These are phyloP conservation scores for Gila robusta DNA, from an alignment of 2,797 vertebrate species.

Conservation along the genomic window DNA sequence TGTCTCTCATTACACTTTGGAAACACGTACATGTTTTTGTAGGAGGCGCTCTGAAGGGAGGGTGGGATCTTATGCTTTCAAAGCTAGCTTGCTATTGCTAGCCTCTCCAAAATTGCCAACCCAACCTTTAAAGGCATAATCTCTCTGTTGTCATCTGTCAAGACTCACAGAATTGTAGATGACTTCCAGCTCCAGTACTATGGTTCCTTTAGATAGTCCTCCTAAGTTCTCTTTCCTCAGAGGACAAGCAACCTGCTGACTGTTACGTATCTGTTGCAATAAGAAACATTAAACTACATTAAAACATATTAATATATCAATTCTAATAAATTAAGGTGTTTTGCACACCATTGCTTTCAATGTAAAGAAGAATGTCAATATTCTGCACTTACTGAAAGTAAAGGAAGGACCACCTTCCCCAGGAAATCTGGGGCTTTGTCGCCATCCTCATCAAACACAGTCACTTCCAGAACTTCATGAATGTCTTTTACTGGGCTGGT, in stretches of 20 bases:
- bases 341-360: not conserved
- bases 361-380: constrained; percentile 4
- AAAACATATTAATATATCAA: not conserved
- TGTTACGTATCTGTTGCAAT: constrained; percentile 84
- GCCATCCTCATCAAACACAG: constrained; percentile 96
- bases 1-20: too few species aligned
- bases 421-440: constrained; percentile 98
- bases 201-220: constrained; percentile 86
- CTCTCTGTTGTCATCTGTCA: not conserved
- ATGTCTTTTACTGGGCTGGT: constrained; percentile 93
- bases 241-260: constrained; percentile 81
- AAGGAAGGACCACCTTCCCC: constrained; percentile 92
- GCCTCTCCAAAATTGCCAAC: not conserved
- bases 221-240: constrained; percentile 94
- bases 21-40: too few species aligned
- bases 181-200: constrained; percentile 93
- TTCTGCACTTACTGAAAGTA: constrained; percentile 87
- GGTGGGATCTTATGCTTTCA: not conserved
- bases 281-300: constrained; percentile 42
- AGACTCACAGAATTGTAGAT: constrained; percentile 94
- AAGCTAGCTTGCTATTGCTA: not conserved
- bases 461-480: constrained; percentile 92
- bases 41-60: too few species aligned
- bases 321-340: not conserved
- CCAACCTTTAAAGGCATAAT: not conserved